Base-by-base conservation (phyloP, 2,113 vertebrate species). In the Felis chaus region DNA sequence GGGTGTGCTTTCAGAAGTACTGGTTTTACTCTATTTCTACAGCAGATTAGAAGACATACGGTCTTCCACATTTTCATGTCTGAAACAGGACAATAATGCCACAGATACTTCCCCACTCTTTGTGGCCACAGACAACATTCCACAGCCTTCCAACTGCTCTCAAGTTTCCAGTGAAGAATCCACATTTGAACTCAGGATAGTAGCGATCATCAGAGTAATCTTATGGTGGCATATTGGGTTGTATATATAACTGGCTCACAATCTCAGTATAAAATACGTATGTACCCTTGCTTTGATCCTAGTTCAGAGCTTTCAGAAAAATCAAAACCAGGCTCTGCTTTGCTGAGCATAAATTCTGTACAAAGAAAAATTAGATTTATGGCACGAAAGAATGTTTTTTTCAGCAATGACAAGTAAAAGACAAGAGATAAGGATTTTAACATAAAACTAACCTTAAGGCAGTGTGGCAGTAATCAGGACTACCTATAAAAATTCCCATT, bases 361-460 rank as follows among this genome's bases (percentile, higher is more conserved):
- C 55, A 82, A 95, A 97, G 92, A 95, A 97, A 97, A 97, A 94
- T 89, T 87, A 97, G 95, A 98, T 97, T 97, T 84, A 93, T 19
- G 18, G 79, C 48, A 96, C 0, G 4, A 91, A 98, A 97, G 89
- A 98, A 94, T 97, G 57, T 71, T 89, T 98, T 97, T 96, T 94
- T 97, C 25, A 93, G 63, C 81, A 95, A 95, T 88, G 91, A 98
- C 95, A 98, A 97, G 96, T 89, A 19, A 96, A 98, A 98, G 94
- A 94, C 1, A 71, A 95, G 97, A 97, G 97, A 95, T 12, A 84
- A 83, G 78, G 66, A 96, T 96, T 97, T 98, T 96, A 91, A 95
- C 78, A 95, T 29, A 48, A 80, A 92, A 89, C 84, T 97, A 96
- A 97, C 94, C 97, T 96, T 93, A 65, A 96, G 97, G 98, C 83